A percentile compares a stretch with the other conserved stretches of the same genome.
phyloP scores from a whole-genome alignment of 2,113 vertebrate genomes.

The Tyrannus savana region DNA sequence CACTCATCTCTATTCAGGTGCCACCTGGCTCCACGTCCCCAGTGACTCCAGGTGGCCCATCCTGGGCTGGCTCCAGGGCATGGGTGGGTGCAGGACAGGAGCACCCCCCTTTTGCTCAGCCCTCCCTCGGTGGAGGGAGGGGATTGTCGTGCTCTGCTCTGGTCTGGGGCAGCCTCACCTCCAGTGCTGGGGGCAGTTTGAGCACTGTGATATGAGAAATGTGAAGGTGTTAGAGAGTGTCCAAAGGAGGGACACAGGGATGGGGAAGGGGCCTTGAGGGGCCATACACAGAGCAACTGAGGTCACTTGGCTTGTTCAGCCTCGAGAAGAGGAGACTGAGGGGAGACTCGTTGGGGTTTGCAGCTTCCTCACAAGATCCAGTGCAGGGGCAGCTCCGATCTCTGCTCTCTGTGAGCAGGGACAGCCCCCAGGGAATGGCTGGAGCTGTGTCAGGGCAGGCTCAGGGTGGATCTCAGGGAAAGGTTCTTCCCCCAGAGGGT shows the following conservation, averaged over 20 bases:
- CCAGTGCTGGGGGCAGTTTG: background rate
- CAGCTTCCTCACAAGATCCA: background rate
- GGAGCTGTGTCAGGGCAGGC: too few relatives aligned
- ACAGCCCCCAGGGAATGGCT: too few relatives aligned
- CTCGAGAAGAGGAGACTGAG: background rate
- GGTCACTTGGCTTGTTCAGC: background rate
- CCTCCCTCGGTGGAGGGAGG: background rate
- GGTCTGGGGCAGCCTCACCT: background rate
- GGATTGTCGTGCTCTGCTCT: background rate
- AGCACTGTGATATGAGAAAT: background rate
- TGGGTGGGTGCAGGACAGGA: rapidly evolving
- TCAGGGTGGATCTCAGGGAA: background rate
- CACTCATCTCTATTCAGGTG: background rate
- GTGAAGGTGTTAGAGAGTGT: background rate
- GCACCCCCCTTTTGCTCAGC: background rate
- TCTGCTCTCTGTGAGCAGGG: background rate
- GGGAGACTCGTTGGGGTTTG: background rate
- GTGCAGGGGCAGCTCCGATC: background rate
- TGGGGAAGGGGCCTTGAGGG: background rate
- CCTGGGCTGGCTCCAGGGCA: background rate
- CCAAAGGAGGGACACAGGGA: background rate
- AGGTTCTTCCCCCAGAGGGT: background rate
- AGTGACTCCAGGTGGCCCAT: background rate
- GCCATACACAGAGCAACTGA: background rate
- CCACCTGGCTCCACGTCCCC: background rate